These are phyloP conservation scores for Ficedula albicollis DNA, from an alignment of 2,797 vertebrate species.

Conservation along the genomic window DNA sequence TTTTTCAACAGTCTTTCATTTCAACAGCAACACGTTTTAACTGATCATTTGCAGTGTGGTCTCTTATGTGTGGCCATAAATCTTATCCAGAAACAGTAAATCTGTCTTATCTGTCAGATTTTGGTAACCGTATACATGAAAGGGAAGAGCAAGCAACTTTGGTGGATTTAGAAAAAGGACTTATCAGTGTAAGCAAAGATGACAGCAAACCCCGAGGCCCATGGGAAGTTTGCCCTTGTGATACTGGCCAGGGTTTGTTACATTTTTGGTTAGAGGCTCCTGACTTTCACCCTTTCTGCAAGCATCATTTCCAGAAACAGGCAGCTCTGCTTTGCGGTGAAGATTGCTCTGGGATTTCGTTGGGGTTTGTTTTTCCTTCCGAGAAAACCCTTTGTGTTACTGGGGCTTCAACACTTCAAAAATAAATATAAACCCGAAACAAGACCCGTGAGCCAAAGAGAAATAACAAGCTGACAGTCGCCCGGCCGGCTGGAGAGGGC, in stretches of 20 bases:
- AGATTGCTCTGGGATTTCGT: constrained; percentile 25
- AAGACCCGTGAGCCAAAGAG: background rate
- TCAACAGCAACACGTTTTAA: background rate
- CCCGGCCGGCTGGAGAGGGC: background rate
- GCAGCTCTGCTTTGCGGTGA: background rate
- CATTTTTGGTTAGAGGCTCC: constrained; percentile 7
- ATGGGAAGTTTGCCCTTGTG: background rate
- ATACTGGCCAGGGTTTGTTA: background rate
- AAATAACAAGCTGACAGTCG: background rate
- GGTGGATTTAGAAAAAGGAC: background rate
- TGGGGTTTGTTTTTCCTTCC: constrained; percentile 11
- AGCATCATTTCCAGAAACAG: background rate
- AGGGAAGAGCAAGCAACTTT: constrained; percentile 36
- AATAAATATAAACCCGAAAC: background rate
- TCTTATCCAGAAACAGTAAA: constrained; percentile 5
- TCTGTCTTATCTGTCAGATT: constrained; percentile 41
- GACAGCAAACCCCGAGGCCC: constrained; percentile 27
- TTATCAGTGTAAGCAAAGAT: constrained; percentile 28
- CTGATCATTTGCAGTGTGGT: background rate
- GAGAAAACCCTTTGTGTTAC: background rate
- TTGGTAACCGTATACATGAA: constrained; percentile 59
- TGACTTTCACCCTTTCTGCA: background rate
- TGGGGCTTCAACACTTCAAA: background rate
- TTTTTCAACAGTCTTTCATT: background rate
- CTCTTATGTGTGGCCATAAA: background rate